Evolutionary conservation across 2,113 vertebrate species (phyloP).

Genomic region (Syrmaticus mikado): DNA sequence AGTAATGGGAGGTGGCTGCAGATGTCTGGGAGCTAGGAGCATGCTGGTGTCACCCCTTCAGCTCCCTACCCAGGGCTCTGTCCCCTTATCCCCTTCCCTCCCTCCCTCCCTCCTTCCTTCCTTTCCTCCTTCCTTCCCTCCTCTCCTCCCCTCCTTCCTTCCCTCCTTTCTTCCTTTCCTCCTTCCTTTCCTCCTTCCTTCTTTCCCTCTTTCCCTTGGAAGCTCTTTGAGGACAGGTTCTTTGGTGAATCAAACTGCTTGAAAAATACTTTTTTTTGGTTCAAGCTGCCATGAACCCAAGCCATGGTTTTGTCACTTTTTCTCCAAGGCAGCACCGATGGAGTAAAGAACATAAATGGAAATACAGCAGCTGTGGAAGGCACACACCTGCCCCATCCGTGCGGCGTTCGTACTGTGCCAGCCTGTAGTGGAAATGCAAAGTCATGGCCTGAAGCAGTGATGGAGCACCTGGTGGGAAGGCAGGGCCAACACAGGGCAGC

Average conservation of each 20-base stretch:
- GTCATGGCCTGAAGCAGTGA: too few relatives aligned
- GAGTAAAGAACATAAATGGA: neutral
- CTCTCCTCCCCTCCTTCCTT: too few relatives aligned
- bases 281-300: neutral
- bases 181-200: too few relatives aligned
- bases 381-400: rapidly evolving
- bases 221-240: neutral
- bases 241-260: neutral
- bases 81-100: too few relatives aligned
- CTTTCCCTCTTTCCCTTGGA: neutral
- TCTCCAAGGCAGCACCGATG: rapidly evolving
- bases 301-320: neutral
- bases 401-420: rapidly evolving
- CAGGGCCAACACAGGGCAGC: too few relatives aligned
- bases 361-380: neutral
- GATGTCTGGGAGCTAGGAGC: neutral
- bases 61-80: neutral
- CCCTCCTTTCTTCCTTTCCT: too few relatives aligned
- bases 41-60: rapidly evolving
- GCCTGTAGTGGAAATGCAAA: neutral
- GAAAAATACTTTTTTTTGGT: neutral
- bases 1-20: neutral
- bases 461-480: too few relatives aligned
- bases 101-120: too few relatives aligned
- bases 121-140: neutral